A percentile compares a stretch with the other conserved stretches of the same genome.
phyloP scores from a whole-genome alignment of 2,888 invertebrate species.

The Andrena dorsata region DNA sequence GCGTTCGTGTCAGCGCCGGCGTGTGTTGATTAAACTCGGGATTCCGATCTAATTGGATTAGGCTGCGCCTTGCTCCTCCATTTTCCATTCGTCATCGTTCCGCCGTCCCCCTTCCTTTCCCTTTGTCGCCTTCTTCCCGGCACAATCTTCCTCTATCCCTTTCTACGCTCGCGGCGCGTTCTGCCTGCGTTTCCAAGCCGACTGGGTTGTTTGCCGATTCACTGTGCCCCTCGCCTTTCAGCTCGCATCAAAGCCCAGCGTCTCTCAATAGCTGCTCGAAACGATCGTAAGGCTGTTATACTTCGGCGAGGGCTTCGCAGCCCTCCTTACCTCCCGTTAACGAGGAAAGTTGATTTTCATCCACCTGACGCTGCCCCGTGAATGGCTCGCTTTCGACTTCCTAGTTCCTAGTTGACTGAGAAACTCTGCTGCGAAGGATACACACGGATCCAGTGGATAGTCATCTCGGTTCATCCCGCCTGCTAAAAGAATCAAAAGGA shows the following conservation, averaged over 20 bases:
- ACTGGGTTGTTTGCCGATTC: conserved; percentile 39
- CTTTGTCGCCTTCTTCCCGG: neutral
- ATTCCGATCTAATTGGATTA: conserved; percentile 82
- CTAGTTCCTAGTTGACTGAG: conserved; percentile 30
- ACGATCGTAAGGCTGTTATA: neutral
- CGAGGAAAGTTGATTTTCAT: conserved; percentile 12
- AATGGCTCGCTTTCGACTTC: neutral
- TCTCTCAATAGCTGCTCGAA: conserved; percentile 24
- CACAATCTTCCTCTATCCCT: neutral
- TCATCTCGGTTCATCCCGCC: conserved; percentile 35
- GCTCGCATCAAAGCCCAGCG: conserved; percentile 18
- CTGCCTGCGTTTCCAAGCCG: conserved; percentile 2
- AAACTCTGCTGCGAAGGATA: conserved; percentile 23
- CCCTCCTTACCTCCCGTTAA: neutral
- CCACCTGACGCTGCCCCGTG: neutral
- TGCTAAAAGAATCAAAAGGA: conserved; percentile 55
- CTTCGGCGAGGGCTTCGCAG: neutral
- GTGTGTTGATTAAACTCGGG: conserved; percentile 76
- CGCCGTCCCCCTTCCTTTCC: conserved; percentile 20
- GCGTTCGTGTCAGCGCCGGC: conserved; percentile 58
- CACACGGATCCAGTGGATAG: conserved; percentile 31
- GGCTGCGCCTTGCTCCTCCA: conserved; percentile 59
- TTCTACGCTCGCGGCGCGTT: neutral
- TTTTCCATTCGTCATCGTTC: conserved; percentile 73
- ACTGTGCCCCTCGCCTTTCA: conserved; percentile 30